phyloP scores from a whole-genome alignment of 1,140 invertebrate genomes.

The Dendroctonus valens region DNA sequence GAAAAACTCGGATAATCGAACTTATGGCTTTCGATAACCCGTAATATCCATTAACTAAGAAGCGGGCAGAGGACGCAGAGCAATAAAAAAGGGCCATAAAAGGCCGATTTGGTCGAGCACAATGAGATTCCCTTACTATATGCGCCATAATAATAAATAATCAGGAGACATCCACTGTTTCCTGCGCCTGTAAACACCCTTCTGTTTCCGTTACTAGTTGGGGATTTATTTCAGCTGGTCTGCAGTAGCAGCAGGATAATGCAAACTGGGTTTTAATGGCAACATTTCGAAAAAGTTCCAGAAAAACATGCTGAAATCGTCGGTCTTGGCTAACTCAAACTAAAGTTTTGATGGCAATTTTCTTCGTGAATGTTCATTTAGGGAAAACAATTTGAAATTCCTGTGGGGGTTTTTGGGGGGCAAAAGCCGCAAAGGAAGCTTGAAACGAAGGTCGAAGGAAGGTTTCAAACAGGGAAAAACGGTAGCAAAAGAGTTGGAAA shows the following conservation, averaged over 20 bases:
- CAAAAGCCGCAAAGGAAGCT: no score
- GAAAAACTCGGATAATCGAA: constrained; percentile 11
- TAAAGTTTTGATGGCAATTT: no score
- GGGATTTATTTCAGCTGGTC: constrained; percentile 18
- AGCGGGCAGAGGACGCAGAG: constrained; percentile 12
- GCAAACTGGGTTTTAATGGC: no score
- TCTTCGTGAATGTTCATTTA: no score
- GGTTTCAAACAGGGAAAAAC: no score
- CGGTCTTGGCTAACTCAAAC: no score
- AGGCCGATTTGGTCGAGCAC: constrained; percentile 24
- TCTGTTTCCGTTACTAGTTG: constrained; percentile 17
- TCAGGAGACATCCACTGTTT: constrained; percentile 29
- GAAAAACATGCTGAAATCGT: no score
- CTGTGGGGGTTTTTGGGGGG: no score
- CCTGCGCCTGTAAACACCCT: constrained; percentile 26
- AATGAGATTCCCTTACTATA: constrained; percentile 31
- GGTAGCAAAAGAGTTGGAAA: no score
- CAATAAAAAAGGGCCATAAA: constrained; percentile 33
- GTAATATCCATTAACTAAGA: constrained; percentile 30
- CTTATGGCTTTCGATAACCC: constrained; percentile 16
- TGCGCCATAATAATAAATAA: constrained; percentile 35
- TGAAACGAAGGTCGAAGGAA: no score
- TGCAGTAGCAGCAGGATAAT: not conserved
- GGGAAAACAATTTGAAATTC: no score
- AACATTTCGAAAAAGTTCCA: no score